Percentiles rank a stretch among this genome's conserved stretches.
These are phyloP conservation scores for Oreochromis niloticus DNA, from an alignment of 2,113 vertebrate genomes.

Conservation along the genomic window DNA sequence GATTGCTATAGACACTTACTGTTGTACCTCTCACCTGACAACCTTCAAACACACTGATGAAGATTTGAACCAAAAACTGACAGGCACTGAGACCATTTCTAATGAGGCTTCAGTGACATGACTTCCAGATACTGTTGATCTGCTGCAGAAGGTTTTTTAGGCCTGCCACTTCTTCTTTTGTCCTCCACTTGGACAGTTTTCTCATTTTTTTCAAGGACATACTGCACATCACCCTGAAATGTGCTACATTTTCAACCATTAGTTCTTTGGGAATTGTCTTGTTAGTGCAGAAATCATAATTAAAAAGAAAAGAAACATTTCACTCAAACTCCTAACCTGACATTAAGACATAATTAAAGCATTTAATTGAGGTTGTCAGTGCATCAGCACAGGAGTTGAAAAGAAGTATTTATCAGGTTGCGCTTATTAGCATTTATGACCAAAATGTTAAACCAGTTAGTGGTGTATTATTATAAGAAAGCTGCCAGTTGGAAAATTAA, in stretches of 20 bases:
- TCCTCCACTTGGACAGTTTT: not conserved
- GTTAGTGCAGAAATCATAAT: not conserved
- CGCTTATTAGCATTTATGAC: not conserved
- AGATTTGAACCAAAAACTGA: not conserved
- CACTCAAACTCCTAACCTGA: not conserved
- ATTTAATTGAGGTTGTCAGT: not conserved
- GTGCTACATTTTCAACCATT: not conserved
- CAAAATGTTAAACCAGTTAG: not conserved
- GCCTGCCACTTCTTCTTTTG: rapidly evolving
- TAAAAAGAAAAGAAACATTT: not conserved
- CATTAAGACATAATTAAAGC: not conserved
- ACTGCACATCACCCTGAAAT: not conserved
- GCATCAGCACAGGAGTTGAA: not conserved
- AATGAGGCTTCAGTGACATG: not conserved
- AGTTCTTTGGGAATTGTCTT: not conserved
- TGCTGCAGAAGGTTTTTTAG: not conserved
- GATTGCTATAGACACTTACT: not conserved
- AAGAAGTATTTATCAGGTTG: not conserved
- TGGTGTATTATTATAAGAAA: not conserved
- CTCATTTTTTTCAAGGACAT: not conserved
- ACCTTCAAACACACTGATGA: not conserved
- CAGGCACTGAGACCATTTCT: not conserved
- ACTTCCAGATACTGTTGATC: not conserved
- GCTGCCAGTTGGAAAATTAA: not conserved
- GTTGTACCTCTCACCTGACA: not conserved